Conservation (phyloP, 2,113 vertebrate genomes). For the Egretta garzetta region DNA sequence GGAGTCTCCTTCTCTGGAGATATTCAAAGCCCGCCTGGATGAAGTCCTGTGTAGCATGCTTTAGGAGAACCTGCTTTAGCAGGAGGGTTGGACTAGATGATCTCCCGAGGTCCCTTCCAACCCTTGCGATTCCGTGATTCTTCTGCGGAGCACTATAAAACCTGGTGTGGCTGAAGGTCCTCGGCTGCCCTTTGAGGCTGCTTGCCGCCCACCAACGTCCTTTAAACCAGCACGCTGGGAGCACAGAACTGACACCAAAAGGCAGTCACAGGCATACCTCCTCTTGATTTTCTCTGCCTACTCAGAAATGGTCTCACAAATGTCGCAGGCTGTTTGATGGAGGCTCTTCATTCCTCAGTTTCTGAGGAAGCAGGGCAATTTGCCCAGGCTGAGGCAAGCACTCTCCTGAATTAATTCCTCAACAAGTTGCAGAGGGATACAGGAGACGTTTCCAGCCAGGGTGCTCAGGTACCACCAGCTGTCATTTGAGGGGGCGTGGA, state of each 20-base stretch:
- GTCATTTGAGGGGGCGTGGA: not conserved
- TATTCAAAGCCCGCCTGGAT: too few relatives aligned
- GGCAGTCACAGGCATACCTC: not conserved
- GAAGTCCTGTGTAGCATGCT: too few relatives aligned
- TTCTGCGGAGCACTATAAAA: rapidly evolving
- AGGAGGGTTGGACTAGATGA: too few relatives aligned
- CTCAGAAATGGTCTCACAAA: not conserved
- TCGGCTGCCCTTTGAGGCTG: rapidly evolving
- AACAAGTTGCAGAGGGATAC: rapidly evolving
- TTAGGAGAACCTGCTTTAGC: too few relatives aligned
- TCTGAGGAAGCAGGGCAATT: not conserved
- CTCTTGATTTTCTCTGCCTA: not conserved
- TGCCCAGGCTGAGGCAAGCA: not conserved
- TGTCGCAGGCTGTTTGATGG: not conserved
- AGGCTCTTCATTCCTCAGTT: not conserved
- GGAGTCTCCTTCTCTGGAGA: too few relatives aligned
- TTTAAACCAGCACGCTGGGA: not conserved
- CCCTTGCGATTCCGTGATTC: too few relatives aligned
- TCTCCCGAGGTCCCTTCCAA: too few relatives aligned
- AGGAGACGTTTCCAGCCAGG: not conserved
- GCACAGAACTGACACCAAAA: not conserved
- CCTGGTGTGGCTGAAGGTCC: not conserved
- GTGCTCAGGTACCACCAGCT: not conserved
- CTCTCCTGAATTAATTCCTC: not conserved
- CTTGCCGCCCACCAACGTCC: rapidly evolving